phyloP scores from a whole-genome alignment of 2,797 vertebrate species.

The Denticeps clupeoides region DNA sequence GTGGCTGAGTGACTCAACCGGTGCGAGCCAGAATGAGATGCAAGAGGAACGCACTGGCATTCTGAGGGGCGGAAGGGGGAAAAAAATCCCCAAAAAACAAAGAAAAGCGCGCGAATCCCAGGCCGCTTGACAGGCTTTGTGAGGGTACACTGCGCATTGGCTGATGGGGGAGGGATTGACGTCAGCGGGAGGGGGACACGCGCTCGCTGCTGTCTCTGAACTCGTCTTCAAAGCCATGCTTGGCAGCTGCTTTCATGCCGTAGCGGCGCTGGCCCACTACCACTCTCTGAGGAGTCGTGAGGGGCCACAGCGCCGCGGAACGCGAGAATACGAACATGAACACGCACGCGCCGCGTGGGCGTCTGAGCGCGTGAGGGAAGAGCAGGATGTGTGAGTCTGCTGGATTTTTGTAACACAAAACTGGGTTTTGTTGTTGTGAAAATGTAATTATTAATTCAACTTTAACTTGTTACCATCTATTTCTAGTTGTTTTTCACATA shows the following conservation, averaged over 20 bases:
- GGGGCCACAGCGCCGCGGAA: too few species aligned
- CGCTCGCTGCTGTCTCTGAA: constrained; percentile 34
- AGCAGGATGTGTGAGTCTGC: too few species aligned
- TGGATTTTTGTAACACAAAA: too few species aligned
- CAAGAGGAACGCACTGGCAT: neutral
- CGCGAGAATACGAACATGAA: too few species aligned
- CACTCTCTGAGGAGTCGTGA: constrained; percentile 13
- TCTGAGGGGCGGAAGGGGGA: neutral
- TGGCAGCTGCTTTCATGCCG: constrained; percentile 36
- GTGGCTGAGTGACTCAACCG: too few species aligned
- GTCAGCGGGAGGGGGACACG: constrained; percentile 23
- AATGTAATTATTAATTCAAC: too few species aligned
- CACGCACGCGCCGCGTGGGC: neutral
- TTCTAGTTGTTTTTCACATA: too few species aligned
- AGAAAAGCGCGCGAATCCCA: neutral
- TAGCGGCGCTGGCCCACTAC: constrained; percentile 11
- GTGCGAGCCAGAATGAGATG: neutral
- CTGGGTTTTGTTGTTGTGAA: too few species aligned
- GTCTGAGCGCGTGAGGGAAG: neutral
- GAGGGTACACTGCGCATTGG: constrained; percentile 13
- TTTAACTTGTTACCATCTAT: too few species aligned
- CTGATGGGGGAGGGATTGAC: constrained; percentile 26
- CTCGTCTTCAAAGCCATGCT: constrained; percentile 37
- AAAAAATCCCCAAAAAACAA: neutral
- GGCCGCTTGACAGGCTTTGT: constrained; percentile 20